Percentiles rank a stretch among this genome's conserved stretches.
These are phyloP conservation scores for Diarsia rubi DNA, from an alignment of 2,888 invertebrate species.

Conservation along the genomic window DNA sequence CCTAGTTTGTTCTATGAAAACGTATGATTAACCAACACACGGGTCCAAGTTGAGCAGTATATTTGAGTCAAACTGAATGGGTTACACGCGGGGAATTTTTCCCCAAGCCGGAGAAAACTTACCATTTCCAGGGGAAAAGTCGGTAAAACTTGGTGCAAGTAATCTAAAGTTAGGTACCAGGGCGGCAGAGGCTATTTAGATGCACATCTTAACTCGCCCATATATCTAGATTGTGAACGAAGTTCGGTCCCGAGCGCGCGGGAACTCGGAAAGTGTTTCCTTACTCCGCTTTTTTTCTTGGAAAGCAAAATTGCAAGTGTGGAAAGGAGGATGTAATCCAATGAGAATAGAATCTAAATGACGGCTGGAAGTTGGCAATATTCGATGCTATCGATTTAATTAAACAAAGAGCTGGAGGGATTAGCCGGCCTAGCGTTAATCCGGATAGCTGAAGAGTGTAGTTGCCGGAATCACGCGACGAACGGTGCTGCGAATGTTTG, in stretches of 20 bases:
- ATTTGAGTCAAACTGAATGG: conserved; percentile 86
- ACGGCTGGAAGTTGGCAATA: conserved; percentile 68
- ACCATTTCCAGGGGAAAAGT: conserved; percentile 79
- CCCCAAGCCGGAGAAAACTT: conserved; percentile 74
- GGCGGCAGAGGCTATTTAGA: conserved; percentile 90
- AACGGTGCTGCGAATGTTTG: conserved; percentile 38
- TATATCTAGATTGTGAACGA: conserved; percentile 89
- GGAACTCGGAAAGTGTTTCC: conserved; percentile 61
- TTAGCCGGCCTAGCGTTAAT: conserved; percentile 58
- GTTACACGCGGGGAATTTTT: conserved; percentile 82
- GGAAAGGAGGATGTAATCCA: conserved; percentile 76
- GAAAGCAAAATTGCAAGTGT: conserved; percentile 77
- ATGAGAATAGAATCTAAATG: conserved; percentile 76
- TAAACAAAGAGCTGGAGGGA: conserved; percentile 70
- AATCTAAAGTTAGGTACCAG: conserved; percentile 90
- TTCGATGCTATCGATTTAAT: conserved; percentile 77
- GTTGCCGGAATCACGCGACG: conserved; percentile 34
- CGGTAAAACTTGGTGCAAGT: conserved; percentile 89
- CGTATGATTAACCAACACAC: conserved; percentile 73
- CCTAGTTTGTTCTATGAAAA: conserved; percentile 55
- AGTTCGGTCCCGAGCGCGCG: conserved; percentile 75
- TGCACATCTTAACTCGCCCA: conserved; percentile 90
- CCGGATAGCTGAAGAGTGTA: conserved; percentile 47
- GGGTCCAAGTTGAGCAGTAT: conserved; percentile 84
- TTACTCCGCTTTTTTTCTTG: conserved; percentile 69